Evolutionary conservation across 2,888 invertebrate genomes (phyloP), one percentile per base, ranked within the genome.

Genomic region (Cinara cedri): DNA sequence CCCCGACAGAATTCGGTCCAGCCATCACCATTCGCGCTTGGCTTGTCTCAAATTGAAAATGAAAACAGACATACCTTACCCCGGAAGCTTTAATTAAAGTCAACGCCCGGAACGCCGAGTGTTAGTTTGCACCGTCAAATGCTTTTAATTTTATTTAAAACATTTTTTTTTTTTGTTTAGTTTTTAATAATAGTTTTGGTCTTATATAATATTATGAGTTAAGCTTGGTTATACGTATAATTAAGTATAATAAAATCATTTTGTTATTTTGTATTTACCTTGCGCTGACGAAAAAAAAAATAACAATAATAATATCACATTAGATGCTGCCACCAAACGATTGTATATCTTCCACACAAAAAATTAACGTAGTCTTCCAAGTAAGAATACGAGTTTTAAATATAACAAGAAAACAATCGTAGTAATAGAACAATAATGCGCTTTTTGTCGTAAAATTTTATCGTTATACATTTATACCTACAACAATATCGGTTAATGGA

Each of bases 371-470:
- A n/a, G n/a, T 66, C 49, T 49, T 49, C n/a, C n/a, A 2, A 63
- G n/a, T 63, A 60, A 16, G 60, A 24, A 19, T 26, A 26, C 46
- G 11, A 24, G 24, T 68, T 68, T n/a, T 6, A 24, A 24, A 26
- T 51, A 49, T 26, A 26, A 51, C 66, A 49, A 26, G 49, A 68
- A 68, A 68, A 49, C 11, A 26, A 6, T 68, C n/a, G 26, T 11
- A 68, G 3, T 34, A n/a, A 49, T 49, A 49, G 24, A 49, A 49
- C 66, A 68, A 68, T 51, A 21, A 16, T 9, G 1, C 14, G 24
- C 3, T n/a, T 49, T 68, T 68, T 49, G 49, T 66, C 49, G 24
- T 66, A 49, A 68, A 68, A 6, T 51, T 49, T 49, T 49, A 68
- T 49, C n/a, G n/a, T 34, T 34, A 34, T 34, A 34, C n/a, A n/a